phyloP scores from a whole-genome alignment of 2,888 invertebrate genomes.

The Caenorhabditis sp. region DNA sequence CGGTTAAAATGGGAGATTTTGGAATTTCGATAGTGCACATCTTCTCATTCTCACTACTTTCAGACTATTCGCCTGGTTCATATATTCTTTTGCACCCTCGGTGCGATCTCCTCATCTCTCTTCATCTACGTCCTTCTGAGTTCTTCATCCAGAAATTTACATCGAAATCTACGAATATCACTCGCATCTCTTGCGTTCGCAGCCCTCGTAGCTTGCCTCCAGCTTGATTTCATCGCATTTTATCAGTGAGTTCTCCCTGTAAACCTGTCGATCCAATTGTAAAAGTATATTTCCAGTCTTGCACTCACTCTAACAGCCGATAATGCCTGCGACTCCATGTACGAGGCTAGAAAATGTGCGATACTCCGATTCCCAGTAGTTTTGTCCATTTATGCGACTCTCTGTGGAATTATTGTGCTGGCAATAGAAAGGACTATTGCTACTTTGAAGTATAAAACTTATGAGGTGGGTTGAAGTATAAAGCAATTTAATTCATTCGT shows the following conservation, averaged over 20 bases:
- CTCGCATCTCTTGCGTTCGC: slow-evolving; percentile 68
- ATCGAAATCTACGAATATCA: slow-evolving; percentile 72
- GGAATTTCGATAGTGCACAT: not conserved
- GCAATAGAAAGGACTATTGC: slow-evolving; percentile 74
- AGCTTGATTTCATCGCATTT: slow-evolving; percentile 69
- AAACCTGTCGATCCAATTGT: not conserved
- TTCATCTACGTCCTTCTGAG: slow-evolving; percentile 72
- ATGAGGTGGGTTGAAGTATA: slow-evolving; percentile 55
- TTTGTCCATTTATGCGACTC: slow-evolving; percentile 72
- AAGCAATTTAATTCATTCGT: no score
- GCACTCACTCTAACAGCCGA: slow-evolving; percentile 53
- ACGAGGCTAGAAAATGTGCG: slow-evolving; percentile 64
- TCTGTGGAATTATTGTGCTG: slow-evolving; percentile 70
- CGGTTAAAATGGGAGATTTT: not conserved
- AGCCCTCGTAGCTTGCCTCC: slow-evolving; percentile 70
- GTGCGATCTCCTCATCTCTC: slow-evolving; percentile 66
- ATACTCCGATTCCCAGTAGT: slow-evolving; percentile 69
- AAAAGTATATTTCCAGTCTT: slow-evolving; percentile 44
- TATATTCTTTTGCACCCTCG: slow-evolving; percentile 67
- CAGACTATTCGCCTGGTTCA: slow-evolving; percentile 72
- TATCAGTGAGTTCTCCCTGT: slow-evolving; percentile 61
- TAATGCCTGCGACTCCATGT: slow-evolving; percentile 65
- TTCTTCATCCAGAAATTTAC: slow-evolving; percentile 67
- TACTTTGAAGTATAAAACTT: slow-evolving; percentile 70
- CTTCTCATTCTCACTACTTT: slow-evolving; percentile 20